These are phyloP conservation scores for Leptinotarsa texana DNA, from an alignment of 1,140 invertebrate species.

Conservation along the genomic window DNA sequence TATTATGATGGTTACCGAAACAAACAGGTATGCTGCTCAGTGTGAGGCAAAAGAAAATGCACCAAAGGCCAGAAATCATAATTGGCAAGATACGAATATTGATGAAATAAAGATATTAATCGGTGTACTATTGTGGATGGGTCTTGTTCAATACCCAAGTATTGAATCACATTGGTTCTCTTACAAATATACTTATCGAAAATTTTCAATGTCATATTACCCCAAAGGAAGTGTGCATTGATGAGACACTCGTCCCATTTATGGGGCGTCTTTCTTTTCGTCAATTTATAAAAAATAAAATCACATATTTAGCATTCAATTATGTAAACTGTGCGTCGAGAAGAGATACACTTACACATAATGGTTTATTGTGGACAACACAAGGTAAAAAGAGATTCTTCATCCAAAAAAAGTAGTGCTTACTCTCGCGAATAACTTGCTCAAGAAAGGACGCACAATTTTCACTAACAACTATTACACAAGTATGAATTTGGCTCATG, in stretches of 20 bases:
- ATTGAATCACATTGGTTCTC: not conserved
- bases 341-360: not conserved
- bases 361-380: constrained; percentile 11
- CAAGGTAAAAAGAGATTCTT: not conserved
- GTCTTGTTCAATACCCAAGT: too few species aligned
- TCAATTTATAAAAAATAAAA: not conserved
- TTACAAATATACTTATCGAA: not conserved
- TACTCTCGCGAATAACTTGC: constrained; percentile 36
- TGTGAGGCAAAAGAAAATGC: too few species aligned
- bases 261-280: not conserved
- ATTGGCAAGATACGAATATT: too few species aligned
- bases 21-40: too few species aligned
- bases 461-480: constrained; percentile 56
- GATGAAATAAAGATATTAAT: too few species aligned
- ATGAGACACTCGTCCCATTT: not conserved
- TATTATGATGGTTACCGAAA: too few species aligned
- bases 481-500: constrained; percentile 47
- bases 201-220: not conserved
- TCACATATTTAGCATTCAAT: not conserved
- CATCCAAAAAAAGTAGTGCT: constrained; percentile 39
- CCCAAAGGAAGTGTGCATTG: not conserved
- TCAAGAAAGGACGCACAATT: constrained; percentile 49
- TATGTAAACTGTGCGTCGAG: not conserved
- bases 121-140: too few species aligned
- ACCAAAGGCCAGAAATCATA: too few species aligned